Evolutionary conservation across 1,140 invertebrate species (phyloP), one percentile per base, ranked within the genome.

Genomic region (Steinernema khuongi): DNA sequence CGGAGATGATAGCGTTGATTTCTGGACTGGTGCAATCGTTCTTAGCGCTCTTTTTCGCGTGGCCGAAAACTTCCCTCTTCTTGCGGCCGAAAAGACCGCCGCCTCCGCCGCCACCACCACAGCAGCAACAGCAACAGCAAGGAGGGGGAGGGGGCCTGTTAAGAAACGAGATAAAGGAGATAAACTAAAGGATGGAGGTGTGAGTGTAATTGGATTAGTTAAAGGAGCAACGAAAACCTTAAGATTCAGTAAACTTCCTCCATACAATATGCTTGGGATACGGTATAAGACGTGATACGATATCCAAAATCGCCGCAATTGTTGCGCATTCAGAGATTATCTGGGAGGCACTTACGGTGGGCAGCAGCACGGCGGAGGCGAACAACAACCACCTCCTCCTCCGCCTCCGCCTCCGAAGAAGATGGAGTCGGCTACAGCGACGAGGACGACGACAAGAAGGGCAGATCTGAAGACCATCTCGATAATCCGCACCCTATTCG

Each of bases 21-120:
- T 60, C 50, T n/a, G 50, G 50, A 60, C 50, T 60, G 50, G 14
- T 60, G 50, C 50, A 60, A 26, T 60, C 50, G 19, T 60, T 60
- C 11, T 22, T 60, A 26, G 7, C 50, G 11, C 50, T 14, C 26
- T 60, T 60, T 22, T 60, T 60, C 50, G 50, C 26, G 50, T 60
- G 50, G 50, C 50, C 50, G 50, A 60, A 7, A 4, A 60, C 19
- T 60, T 60, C 50, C 14, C 50, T 14, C 50, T 60, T 60, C 19
- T 60, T 60, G 22, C 50, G 50, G 14, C 50, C 50, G 26, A 60
- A 60, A 22, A 60, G 50, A 26, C 50, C 50, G 7, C 50, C 50
- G 50, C 14, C 14, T n/a, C 50, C 50, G 11, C 50, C 50, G 50
- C 50, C 50, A 4, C 50, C 50, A 4, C 50, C 50, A 17, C 50